Conservation (phyloP, 2,797 vertebrate species). For the Dipus sagitta region DNA sequence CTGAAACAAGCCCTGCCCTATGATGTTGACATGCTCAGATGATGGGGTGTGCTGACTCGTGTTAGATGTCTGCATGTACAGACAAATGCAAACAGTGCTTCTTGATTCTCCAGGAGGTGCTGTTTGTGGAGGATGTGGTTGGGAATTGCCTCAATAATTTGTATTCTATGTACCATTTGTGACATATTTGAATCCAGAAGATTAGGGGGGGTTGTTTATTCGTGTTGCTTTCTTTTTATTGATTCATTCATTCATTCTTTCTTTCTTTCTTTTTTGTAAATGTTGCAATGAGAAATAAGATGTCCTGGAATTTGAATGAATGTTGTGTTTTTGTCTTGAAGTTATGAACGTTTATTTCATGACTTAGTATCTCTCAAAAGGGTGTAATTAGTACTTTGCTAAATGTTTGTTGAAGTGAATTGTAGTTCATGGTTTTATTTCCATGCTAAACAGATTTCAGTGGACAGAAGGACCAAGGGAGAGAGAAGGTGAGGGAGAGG, state of each 20-base stretch:
- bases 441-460: not conserved
- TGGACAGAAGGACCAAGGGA: not conserved
- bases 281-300: not conserved
- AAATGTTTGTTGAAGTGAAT: constrained; percentile 10
- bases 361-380: not conserved
- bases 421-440: not conserved
- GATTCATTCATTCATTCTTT: no score
- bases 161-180: not conserved
- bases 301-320: not conserved
- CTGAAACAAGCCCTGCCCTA: constrained; percentile 56
- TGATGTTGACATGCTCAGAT: constrained; percentile 52
- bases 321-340: constrained; percentile 11
- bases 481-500: no score
- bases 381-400: not conserved
- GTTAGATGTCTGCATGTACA: not conserved
- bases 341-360: constrained; percentile 38
- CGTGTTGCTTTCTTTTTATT: not conserved
- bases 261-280: no score
- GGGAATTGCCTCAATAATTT: constrained; percentile 17
- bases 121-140: not conserved
- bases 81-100: not conserved
- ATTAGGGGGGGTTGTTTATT: not conserved
- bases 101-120: not conserved
- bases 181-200: not conserved
- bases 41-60: not conserved